These are phyloP conservation scores for Tipula helvola DNA, from an alignment of 2,888 invertebrate species.

Conservation along the genomic window DNA sequence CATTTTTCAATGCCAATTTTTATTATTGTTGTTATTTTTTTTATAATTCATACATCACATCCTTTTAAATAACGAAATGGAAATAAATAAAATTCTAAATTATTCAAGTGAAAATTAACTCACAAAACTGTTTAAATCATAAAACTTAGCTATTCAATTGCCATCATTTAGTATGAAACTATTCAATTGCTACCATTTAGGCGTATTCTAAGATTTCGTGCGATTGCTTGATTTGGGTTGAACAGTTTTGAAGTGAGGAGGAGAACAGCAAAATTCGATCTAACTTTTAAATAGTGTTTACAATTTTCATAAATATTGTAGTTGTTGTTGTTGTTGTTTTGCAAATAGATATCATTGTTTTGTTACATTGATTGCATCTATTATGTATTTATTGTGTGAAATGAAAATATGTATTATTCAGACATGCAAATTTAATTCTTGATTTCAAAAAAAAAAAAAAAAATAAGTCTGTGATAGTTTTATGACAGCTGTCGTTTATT, in stretches of 20 bases:
- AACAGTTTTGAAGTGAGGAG: too few relatives aligned
- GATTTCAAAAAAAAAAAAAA: too few relatives aligned
- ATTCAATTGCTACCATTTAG: background rate
- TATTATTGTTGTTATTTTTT: background rate
- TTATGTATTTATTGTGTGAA: background rate
- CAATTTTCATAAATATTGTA: background rate
- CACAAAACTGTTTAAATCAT: background rate
- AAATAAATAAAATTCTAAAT: background rate
- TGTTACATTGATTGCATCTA: too few relatives aligned
- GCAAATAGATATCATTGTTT: background rate
- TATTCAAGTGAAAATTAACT: background rate
- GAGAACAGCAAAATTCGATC: too few relatives aligned
- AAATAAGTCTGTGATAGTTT: background rate
- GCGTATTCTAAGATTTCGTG: background rate
- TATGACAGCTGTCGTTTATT: background rate
- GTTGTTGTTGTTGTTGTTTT: background rate
- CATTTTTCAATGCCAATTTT: background rate
- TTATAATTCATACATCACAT: too few relatives aligned
- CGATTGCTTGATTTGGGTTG: background rate
- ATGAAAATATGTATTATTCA: background rate
- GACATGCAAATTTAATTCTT: background rate
- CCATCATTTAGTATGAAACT: background rate
- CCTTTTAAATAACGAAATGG: background rate
- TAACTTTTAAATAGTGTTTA: too few relatives aligned
- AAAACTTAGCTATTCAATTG: background rate